Evolutionary conservation across 2,888 invertebrate species (phyloP).

Genomic region (Heterodera filipjevi): DNA sequence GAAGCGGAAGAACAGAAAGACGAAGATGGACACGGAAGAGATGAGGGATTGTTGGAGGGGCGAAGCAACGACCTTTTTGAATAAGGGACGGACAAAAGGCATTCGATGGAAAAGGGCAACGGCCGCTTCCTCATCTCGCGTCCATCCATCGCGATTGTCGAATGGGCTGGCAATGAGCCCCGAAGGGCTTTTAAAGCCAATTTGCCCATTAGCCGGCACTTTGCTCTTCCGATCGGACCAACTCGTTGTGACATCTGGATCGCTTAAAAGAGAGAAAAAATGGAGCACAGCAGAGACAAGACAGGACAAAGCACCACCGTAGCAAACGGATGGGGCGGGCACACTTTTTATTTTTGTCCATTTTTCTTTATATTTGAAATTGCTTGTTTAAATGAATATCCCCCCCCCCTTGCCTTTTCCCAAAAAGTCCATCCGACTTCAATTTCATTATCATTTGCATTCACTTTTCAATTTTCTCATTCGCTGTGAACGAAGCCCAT

Average conservation of each 20-base stretch:
- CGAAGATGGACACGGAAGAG: not conserved
- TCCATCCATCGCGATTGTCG: not conserved
- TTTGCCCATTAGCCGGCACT: constrained; percentile 20
- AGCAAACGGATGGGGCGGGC: not conserved
- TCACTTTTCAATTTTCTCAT: too few species aligned
- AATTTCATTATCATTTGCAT: too few species aligned
- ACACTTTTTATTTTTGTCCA: too few species aligned
- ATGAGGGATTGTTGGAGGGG: not conserved
- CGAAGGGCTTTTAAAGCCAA: constrained; percentile 15
- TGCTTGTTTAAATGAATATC: too few species aligned
- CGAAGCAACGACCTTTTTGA: not conserved
- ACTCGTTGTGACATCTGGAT: not conserved
- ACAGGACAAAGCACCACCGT: too few species aligned
- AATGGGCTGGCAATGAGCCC: constrained; percentile 8
- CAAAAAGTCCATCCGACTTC: too few species aligned
- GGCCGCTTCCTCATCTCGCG: constrained; percentile 1
- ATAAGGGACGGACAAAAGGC: not conserved
- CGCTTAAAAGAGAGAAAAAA: not conserved
- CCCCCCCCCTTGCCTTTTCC: too few species aligned
- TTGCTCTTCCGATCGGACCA: constrained; percentile 5
- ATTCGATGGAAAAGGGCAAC: constrained; percentile 20
- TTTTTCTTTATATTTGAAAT: too few species aligned
- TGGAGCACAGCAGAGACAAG: not conserved
- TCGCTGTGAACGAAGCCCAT: too few species aligned
- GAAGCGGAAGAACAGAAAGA: not conserved